Evolutionary conservation across 2,113 vertebrate genomes (phyloP).

Genomic region (Etia nguti): DNA sequence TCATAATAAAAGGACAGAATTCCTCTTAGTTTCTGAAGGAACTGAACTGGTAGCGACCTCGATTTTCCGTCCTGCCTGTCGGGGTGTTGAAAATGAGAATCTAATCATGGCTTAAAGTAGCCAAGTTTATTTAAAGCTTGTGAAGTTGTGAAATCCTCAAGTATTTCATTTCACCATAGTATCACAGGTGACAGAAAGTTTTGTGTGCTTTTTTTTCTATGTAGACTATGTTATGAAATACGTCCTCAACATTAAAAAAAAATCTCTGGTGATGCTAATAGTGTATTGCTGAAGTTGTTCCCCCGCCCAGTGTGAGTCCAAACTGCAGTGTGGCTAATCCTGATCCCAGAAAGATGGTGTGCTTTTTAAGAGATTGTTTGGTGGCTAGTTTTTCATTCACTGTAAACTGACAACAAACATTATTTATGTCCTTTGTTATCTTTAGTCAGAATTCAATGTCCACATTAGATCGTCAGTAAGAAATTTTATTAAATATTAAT

Average conservation of each 20-base stretch:
- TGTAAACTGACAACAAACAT: background rate
- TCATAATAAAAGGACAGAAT: too few species aligned
- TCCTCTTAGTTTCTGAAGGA: background rate
- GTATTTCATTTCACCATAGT: background rate
- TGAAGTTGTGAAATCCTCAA: background rate
- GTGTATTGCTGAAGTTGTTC: background rate
- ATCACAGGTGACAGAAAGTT: background rate
- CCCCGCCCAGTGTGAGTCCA: background rate
- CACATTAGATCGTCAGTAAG: background rate
- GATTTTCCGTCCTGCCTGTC: background rate
- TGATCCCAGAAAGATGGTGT: background rate
- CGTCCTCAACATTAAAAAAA: too few species aligned
- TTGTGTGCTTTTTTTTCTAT: background rate
- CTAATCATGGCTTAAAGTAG: background rate
- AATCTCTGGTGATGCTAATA: background rate
- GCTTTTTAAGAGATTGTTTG: background rate
- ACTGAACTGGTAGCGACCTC: background rate
- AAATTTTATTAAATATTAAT: background rate
- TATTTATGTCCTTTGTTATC: too few species aligned
- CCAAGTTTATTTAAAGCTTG: background rate
- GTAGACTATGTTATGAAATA: background rate
- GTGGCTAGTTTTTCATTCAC: background rate
- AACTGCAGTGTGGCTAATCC: accelerated
- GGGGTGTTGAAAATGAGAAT: background rate
- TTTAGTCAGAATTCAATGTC: too few species aligned